Percentiles rank a stretch among this genome's conserved stretches.
phyloP scores from a whole-genome alignment of 2,888 invertebrate genomes.

The Platycheirus rosarum region DNA sequence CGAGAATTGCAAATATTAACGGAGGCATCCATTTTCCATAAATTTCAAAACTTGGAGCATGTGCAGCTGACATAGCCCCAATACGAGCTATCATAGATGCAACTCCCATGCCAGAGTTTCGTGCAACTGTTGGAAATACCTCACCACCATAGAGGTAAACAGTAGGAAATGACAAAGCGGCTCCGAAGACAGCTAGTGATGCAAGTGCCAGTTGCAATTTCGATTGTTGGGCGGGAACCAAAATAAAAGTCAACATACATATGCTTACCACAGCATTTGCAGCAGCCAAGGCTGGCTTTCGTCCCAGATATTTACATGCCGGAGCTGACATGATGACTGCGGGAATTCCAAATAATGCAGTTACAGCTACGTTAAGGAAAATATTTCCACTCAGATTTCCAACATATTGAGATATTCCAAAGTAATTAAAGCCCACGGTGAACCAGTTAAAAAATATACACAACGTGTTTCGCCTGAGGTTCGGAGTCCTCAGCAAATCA shows the following conservation, averaged over 20 bases:
- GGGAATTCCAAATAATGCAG: slow-evolving; percentile 87
- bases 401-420: slow-evolving; percentile 93
- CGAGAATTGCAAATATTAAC: slow-evolving; percentile 86
- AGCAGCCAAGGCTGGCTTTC: slow-evolving; percentile 86
- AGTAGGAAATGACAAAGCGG: slow-evolving; percentile 90
- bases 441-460: slow-evolving; percentile 83
- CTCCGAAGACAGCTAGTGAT: slow-evolving; percentile 89
- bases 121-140: slow-evolving; percentile 91
- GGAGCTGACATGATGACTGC: slow-evolving; percentile 84
- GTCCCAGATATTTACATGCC: slow-evolving; percentile 87
- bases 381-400: slow-evolving; percentile 90
- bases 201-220: slow-evolving; percentile 77
- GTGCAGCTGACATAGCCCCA: slow-evolving; percentile 92
- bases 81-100: slow-evolving; percentile 91
- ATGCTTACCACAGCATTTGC: slow-evolving; percentile 86
- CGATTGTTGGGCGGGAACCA: slow-evolving; percentile 82
- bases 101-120: slow-evolving; percentile 91
- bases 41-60: slow-evolving; percentile 86
- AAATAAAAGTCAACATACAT: slow-evolving; percentile 87
- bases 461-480: slow-evolving; percentile 86
- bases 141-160: slow-evolving; percentile 93
- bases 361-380: slow-evolving; percentile 91
- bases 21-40: slow-evolving; percentile 86
- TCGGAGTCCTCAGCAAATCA: slow-evolving; percentile 87
- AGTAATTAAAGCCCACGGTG: slow-evolving; percentile 89